Percentiles rank a stretch among this genome's conserved stretches.
Evolutionary conservation across 2,888 invertebrate species (phyloP).

Genomic region (Plusia festucae): DNA sequence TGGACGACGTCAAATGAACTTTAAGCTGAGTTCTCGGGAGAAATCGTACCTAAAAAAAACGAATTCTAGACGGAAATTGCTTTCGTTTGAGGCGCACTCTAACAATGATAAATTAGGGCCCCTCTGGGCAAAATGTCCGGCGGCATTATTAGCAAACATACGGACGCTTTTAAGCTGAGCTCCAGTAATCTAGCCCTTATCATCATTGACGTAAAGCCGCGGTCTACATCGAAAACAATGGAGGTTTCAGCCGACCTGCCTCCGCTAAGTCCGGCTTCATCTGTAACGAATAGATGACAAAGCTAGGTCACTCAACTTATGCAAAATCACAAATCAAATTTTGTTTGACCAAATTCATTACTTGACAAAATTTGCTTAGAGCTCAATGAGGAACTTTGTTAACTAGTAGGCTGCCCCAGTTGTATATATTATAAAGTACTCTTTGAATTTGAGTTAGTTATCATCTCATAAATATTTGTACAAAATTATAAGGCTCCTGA

Average conservation of each 20-base stretch:
- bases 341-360: slow-evolving; percentile 47
- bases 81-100: slow-evolving; percentile 79
- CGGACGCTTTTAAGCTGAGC: slow-evolving; percentile 70
- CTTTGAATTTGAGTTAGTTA: slow-evolving; percentile 25
- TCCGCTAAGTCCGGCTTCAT: slow-evolving; percentile 60
- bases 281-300: slow-evolving; percentile 69
- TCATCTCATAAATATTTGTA: slow-evolving; percentile 20
- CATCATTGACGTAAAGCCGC: slow-evolving; percentile 67
- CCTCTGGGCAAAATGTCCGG: slow-evolving; percentile 76
- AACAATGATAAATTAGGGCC: slow-evolving; percentile 85
- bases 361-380: slow-evolving; percentile 55
- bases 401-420: slow-evolving; percentile 34
- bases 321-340: slow-evolving; percentile 62
- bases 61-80: slow-evolving; percentile 79
- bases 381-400: slow-evolving; percentile 34
- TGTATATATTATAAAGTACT: slow-evolving; percentile 30
- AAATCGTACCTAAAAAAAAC: slow-evolving; percentile 72
- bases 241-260: slow-evolving; percentile 49
- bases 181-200: slow-evolving; percentile 71
- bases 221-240: slow-evolving; percentile 56
- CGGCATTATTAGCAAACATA: slow-evolving; percentile 82
- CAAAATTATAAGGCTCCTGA: slow-evolving; percentile 11
- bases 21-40: slow-evolving; percentile 67
- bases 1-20: slow-evolving; percentile 71
- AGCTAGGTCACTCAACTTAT: slow-evolving; percentile 41